Base-by-base conservation (phyloP, 2,888 invertebrate genomes). In the Plebejus argus region DNA sequence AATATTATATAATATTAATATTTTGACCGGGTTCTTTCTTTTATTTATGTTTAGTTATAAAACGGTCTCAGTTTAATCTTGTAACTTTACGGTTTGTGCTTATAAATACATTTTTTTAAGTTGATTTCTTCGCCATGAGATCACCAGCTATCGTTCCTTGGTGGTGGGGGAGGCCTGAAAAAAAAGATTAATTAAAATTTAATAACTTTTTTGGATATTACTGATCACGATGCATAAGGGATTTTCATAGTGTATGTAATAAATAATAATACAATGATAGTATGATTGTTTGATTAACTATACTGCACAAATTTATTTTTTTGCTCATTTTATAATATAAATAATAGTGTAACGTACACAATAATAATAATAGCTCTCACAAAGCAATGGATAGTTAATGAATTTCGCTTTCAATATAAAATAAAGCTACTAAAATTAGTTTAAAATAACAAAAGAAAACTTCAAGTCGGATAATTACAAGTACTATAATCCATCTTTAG, bases 111-210 rank as follows among this genome's bases (percentile, higher is more conserved):
- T 61, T 23, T 61, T 61, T 56, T 23, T 8, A 12, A 61, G 20
- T 23, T 12, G 20, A 20, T 71, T 33, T 8, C 8, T 70, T 33
- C 70, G 70, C 4, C 12, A 39, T n/a, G n/a, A n/a, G 12, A 10
- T 90, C 86, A 93, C 93, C 93, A 93, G 81, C 92, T 93, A 81
- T 93, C 93, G 81, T 87, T 90, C 82, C 91, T 87, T 0, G 92
- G 92, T 0, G 91, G 91, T 0, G 92, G 91, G 23, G 91, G 92
- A 1, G 91, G 90, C 8, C 93, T 93, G 86, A 58, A 89, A 90
- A 79, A 80, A 80, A 77, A 76, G 71, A 53, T 56, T 28, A 5
- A 33, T 61, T 6, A 53, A 53, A 53, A 1, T 53, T 18, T 15
- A 49, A 49, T 49, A 3, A 49, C 49, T 15, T 49, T 49, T 1